Base-by-base conservation (phyloP, 2,888 invertebrate species). In the Thereva nobilitata region DNA sequence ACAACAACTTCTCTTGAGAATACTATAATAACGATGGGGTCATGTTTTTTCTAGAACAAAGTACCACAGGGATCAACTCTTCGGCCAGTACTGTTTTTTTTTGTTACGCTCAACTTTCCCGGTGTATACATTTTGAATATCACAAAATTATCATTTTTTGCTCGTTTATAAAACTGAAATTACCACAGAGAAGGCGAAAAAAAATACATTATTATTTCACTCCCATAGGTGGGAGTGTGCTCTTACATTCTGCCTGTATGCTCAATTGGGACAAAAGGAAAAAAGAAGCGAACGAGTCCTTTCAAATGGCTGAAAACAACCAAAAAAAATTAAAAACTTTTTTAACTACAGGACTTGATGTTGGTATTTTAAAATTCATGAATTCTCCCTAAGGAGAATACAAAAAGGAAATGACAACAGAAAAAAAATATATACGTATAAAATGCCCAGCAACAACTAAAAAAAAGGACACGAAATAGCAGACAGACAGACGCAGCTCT, bases 331-430 rank as follows among this genome's bases (percentile, higher is more conserved):
- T 45, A 54, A 55, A 55, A 65, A 65, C 9, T 38, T 47, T 59
- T 53, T 59, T 12, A 38, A 38, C 50, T 37, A 47, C 37, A 47
- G 57, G 47, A 59, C 47, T 59, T 59, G 37, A 37, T 47, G 37
- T 45, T 47, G 10, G 8, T 12, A 47, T 49, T 65, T 65, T 54
- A 55, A 65, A 55, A 49, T 56, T 65, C 55, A 64, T 59, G 47
- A 47, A 12, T 59, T 59, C 38, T 37, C 12, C 37, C 47, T 37
- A 37, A 47, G 5, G 56, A 37, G 47, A 10, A 47, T 38, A 59
- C 45, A 59, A 59, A 59, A n/a, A 37, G 10, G 47, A 47, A 59
- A 37, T 47, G 57, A 59, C 47, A 47, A 56, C 44, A 23, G 23
- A 23, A 23, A 23, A 23, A 23, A 23, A 23, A 23, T 23, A 23